Conservation (phyloP, 2,888 invertebrate genomes). For the Aromia moschata region DNA sequence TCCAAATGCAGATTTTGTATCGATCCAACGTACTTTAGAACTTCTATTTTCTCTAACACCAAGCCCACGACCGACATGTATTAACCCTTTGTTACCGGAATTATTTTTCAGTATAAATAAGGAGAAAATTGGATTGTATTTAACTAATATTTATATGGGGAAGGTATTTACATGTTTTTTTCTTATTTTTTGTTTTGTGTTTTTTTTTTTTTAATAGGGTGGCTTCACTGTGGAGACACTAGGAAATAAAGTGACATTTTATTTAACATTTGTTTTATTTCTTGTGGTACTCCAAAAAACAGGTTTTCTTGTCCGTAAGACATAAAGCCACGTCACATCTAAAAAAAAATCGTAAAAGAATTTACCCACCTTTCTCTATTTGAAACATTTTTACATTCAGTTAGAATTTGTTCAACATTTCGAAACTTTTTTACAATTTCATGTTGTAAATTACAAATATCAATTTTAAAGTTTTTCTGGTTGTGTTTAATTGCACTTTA, state of each 20-base stretch:
- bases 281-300: neutral
- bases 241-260: neutral
- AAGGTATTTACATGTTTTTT: neutral
- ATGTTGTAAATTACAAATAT: too few relatives aligned
- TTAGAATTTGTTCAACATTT: too few relatives aligned
- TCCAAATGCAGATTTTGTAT: too few relatives aligned
- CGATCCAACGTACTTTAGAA: too few relatives aligned
- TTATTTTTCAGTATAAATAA: neutral
- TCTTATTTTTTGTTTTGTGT: neutral
- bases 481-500: too few relatives aligned
- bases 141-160: neutral
- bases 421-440: too few relatives aligned
- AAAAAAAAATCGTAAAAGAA: neutral
- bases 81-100: neutral
- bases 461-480: too few relatives aligned
- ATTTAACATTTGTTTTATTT: neutral
- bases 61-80: too few relatives aligned
- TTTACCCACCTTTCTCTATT: too few relatives aligned
- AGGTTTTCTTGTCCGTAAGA: neutral
- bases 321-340: neutral
- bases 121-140: neutral
- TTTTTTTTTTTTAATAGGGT: neutral
- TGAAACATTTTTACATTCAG: too few relatives aligned
- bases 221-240: neutral
- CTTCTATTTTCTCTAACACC: too few relatives aligned